phyloP scores from a whole-genome alignment of 2,113 vertebrate species.

The Proteles cristata region DNA sequence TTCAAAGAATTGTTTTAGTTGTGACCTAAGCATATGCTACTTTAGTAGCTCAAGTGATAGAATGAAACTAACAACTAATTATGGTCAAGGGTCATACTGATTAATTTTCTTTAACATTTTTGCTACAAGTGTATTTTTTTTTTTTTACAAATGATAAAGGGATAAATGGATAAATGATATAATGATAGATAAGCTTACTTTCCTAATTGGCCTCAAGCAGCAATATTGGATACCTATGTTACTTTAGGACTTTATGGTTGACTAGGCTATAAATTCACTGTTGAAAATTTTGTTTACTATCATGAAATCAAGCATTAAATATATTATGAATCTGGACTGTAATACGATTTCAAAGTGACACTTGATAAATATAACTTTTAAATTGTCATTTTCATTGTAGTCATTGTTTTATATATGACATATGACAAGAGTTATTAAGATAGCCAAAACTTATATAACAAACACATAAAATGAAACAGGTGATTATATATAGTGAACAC shows the following conservation, averaged over 20 bases:
- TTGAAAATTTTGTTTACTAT: not conserved
- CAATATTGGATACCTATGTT: not conserved
- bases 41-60: not conserved
- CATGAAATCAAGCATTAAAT: not conserved
- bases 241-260: not conserved
- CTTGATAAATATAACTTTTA: slow-evolving; percentile 36
- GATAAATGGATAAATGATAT: not conserved
- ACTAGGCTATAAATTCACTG: not conserved
- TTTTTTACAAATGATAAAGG: not conserved
- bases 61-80: not conserved
- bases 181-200: not conserved
- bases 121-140: not conserved
- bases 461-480: not conserved
- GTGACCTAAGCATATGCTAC: not conserved
- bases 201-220: not conserved
- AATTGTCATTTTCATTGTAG: not conserved
- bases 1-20: not conserved
- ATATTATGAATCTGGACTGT: not conserved
- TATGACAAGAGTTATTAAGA: not conserved
- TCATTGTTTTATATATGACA: slow-evolving; percentile 2
- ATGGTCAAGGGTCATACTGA: not conserved
- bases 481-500: not conserved
- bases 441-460: not conserved
- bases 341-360: not conserved
- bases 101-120: not conserved